A percentile compares a stretch with the other conserved stretches of the same genome.
Evolutionary conservation across 2,888 invertebrate species (phyloP).

Genomic region (Drosophila neonasuta): DNA sequence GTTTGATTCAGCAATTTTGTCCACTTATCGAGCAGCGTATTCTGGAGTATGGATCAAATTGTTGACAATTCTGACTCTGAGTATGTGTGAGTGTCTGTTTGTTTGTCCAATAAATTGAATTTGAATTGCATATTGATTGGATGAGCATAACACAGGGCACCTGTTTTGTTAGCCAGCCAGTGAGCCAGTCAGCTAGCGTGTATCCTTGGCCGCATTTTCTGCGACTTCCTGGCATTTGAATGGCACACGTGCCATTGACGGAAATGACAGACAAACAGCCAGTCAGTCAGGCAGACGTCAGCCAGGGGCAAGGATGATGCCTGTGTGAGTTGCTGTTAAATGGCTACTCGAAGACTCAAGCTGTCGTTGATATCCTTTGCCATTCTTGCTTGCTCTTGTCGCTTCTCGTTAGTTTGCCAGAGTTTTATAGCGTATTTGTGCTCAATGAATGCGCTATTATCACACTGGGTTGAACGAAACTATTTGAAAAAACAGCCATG

Average conservation of each 20-base stretch:
- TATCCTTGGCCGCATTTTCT: slow-evolving; percentile 34
- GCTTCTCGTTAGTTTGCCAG: slow-evolving; percentile 48
- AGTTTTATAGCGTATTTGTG: slow-evolving; percentile 49
- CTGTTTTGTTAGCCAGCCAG: slow-evolving; percentile 7
- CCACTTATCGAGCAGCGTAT: slow-evolving; percentile 94
- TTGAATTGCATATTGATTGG: slow-evolving; percentile 49
- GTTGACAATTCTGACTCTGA: background rate
- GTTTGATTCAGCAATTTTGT: slow-evolving; percentile 96
- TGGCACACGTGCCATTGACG: slow-evolving; percentile 24
- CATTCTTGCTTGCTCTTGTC: slow-evolving; percentile 2
- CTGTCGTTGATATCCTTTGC: slow-evolving; percentile 8
- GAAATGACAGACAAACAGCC: slow-evolving; percentile 18
- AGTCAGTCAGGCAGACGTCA: too few species aligned
- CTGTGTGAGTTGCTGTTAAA: slow-evolving; percentile 26
- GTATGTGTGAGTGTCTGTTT: background rate
- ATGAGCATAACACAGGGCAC: slow-evolving; percentile 3
- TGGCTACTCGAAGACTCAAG: slow-evolving; percentile 33
- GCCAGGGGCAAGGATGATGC: slow-evolving; percentile 1
- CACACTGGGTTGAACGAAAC: slow-evolving; percentile 1
- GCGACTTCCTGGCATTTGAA: slow-evolving; percentile 44
- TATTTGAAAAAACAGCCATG: background rate
- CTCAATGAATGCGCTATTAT: slow-evolving; percentile 60
- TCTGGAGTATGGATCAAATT: slow-evolving; percentile 82
- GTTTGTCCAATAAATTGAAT: slow-evolving; percentile 47
- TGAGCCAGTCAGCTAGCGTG: background rate